phyloP scores from a whole-genome alignment of 2,113 vertebrate species.

The Haliaeetus leucogaster region DNA sequence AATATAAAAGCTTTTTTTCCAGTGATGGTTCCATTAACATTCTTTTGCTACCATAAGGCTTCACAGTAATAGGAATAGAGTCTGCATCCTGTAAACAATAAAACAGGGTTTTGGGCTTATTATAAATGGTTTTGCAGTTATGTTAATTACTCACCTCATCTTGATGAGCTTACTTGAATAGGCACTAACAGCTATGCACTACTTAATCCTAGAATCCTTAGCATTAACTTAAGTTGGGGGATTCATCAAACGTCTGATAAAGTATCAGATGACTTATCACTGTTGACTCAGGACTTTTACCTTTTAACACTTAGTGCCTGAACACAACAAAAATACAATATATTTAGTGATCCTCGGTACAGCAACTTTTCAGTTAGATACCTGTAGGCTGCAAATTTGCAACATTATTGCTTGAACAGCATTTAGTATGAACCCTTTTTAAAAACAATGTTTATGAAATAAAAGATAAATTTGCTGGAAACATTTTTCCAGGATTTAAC shows the following conservation, averaged over 20 bases:
- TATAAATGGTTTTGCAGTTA: not conserved
- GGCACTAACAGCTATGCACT: not conserved
- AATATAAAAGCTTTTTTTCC: not conserved
- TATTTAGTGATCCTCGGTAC: not conserved
- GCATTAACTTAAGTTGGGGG: not conserved
- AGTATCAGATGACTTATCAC: not conserved
- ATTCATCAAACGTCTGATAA: not conserved
- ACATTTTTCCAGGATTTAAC: not conserved
- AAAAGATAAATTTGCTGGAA: not conserved
- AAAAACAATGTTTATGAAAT: not conserved
- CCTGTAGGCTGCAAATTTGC: not conserved
- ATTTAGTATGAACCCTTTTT: not conserved
- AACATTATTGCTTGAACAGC: not conserved
- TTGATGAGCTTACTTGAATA: not conserved
- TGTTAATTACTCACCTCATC: not conserved
- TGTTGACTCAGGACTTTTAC: not conserved
- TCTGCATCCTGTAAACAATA: not conserved
- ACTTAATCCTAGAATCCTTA: not conserved
- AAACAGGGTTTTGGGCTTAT: not conserved
- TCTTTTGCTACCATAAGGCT: not conserved
- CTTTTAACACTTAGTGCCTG: not conserved
- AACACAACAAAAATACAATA: not conserved
- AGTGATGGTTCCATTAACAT: not conserved
- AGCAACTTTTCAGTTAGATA: not conserved
- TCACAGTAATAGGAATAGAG: not conserved